These are phyloP conservation scores for Epinotia demarniana DNA, from an alignment of 2,888 invertebrate genomes.

Conservation along the genomic window DNA sequence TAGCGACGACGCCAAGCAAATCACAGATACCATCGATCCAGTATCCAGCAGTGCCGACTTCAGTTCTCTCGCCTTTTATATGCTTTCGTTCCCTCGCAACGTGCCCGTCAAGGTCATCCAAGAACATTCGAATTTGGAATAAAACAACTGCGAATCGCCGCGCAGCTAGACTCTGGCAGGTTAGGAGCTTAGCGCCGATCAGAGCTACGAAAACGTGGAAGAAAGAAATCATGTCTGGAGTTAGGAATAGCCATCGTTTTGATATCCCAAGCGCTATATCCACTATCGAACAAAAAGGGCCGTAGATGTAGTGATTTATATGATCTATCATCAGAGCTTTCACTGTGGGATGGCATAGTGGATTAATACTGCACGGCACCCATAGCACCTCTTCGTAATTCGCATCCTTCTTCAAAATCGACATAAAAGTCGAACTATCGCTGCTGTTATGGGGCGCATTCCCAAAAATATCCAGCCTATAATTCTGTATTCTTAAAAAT, in stretches of 20 bases:
- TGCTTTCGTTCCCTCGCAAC: conserved; percentile 91
- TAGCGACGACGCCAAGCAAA: conserved; percentile 89
- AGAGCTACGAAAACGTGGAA: conserved; percentile 91
- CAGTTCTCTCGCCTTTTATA: conserved; percentile 90
- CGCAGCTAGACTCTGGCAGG: conserved; percentile 88
- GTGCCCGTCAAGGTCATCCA: conserved; percentile 94
- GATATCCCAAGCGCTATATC: conserved; percentile 88
- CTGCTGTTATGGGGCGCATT: conserved; percentile 51
- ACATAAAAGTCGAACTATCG: conserved; percentile 61
- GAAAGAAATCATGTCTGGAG: conserved; percentile 93
- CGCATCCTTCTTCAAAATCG: conserved; percentile 51
- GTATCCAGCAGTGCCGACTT: conserved; percentile 92
- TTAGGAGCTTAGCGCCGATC: conserved; percentile 89
- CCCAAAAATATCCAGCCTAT: conserved; percentile 82
- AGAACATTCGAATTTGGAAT: conserved; percentile 92
- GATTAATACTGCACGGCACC: conserved; percentile 89
- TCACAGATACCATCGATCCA: conserved; percentile 94
- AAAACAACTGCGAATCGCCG: conserved; percentile 90
- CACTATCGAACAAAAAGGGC: conserved; percentile 90
- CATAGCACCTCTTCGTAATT: conserved; percentile 83
- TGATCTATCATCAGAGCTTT: conserved; percentile 93
- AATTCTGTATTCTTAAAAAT: conserved; percentile 88
- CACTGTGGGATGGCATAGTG: conserved; percentile 91
- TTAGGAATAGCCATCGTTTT: conserved; percentile 84
- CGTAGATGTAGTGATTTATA: conserved; percentile 92